These are phyloP conservation scores for Hydrophis major DNA, from an alignment of 2,797 vertebrate genomes.

Conservation along the genomic window DNA sequence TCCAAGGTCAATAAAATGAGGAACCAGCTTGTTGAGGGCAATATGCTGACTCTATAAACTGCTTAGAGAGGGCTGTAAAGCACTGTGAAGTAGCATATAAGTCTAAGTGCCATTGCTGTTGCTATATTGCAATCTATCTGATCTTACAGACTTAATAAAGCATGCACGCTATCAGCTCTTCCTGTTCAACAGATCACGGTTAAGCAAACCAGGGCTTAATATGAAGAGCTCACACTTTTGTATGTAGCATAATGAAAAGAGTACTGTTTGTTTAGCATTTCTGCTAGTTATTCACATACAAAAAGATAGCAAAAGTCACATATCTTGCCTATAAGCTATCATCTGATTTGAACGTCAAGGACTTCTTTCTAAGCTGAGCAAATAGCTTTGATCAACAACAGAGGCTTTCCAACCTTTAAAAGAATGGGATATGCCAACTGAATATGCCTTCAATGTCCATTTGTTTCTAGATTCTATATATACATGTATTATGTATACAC, in stretches of 20 bases:
- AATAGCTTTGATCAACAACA: background rate
- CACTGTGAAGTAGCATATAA: too few relatives aligned
- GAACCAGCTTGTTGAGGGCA: too few relatives aligned
- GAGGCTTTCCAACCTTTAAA: background rate
- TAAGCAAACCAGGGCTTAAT: background rate
- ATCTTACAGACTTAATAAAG: background rate
- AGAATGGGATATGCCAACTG: background rate
- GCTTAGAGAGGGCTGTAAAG: too few relatives aligned
- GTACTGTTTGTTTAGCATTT: background rate
- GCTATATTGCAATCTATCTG: background rate
- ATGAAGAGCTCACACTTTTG: background rate
- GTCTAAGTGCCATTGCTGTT: too few relatives aligned
- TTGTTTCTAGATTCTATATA: background rate
- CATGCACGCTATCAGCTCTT: background rate
- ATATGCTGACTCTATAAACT: too few relatives aligned
- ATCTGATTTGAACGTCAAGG: background rate
- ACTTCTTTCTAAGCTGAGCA: background rate
- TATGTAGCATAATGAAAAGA: background rate
- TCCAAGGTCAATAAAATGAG: too few relatives aligned
- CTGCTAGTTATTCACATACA: background rate
- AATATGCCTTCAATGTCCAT: background rate
- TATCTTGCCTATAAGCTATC: background rate
- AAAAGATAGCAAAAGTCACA: background rate
- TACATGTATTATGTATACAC: background rate
- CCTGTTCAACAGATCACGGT: background rate